These are phyloP conservation scores for Acipenser ruthenus DNA, from an alignment of 2,797 vertebrate genomes.

Conservation along the genomic window DNA sequence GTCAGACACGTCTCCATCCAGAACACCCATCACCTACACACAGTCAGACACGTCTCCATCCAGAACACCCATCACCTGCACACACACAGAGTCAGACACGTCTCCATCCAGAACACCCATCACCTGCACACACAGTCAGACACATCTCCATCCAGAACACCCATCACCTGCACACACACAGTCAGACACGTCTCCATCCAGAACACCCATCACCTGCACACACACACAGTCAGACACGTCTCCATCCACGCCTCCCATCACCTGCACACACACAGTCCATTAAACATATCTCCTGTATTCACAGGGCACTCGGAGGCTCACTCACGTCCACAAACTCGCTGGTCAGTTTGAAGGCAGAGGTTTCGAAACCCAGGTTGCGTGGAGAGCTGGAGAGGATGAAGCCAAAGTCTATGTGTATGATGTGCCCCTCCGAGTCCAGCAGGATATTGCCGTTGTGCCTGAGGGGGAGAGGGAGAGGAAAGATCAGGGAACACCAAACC, in stretches of 20 bases:
- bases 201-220: too few species aligned
- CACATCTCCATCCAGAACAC: conserved; percentile 6
- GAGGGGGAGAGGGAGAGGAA: not conserved
- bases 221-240: too few species aligned
- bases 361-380: conserved; percentile 87
- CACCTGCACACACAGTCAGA: too few species aligned
- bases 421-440: conserved; percentile 82
- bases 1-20: too few species aligned
- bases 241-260: too few species aligned
- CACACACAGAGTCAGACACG: too few species aligned
- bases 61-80: too few species aligned
- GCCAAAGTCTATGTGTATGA: conserved; percentile 96
- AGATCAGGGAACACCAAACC: not conserved
- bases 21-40: not conserved
- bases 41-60: not conserved
- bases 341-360: conserved; percentile 89
- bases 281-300: not conserved
- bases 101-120: too few species aligned
- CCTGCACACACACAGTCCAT: not conserved
- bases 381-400: conserved; percentile 96
- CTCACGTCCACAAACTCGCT: conserved; percentile 88
- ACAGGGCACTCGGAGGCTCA: not conserved
- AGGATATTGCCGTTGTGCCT: conserved; percentile 93
- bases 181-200: too few species aligned
- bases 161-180: conserved; percentile 5